A percentile compares a stretch with the other conserved stretches of the same genome.
phyloP scores from a whole-genome alignment of 2,113 vertebrate genomes.

The Callipepla squamata region DNA sequence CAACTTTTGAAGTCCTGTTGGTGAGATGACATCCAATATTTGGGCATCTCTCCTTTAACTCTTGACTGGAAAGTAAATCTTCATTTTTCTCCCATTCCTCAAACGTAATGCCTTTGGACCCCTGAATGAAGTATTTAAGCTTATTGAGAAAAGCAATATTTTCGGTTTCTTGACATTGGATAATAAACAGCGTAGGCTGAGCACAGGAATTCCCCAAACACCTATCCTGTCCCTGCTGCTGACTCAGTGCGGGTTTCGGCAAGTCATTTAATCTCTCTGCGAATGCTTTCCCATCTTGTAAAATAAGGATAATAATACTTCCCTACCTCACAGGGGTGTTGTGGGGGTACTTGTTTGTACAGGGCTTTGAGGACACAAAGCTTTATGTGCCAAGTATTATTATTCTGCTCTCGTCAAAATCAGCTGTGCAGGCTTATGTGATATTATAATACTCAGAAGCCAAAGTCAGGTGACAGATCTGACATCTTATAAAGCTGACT shows the following conservation, averaged over 20 bases:
- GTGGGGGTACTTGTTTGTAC: conserved; percentile 61
- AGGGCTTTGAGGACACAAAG: conserved; percentile 57
- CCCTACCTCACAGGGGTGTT: conserved; percentile 71
- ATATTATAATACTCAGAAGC: background rate
- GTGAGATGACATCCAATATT: conserved; percentile 70
- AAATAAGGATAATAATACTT: conserved; percentile 64
- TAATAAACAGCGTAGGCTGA: conserved; percentile 12
- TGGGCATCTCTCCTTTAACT: conserved; percentile 63
- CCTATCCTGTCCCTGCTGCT: conserved; percentile 16
- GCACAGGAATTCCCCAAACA: background rate
- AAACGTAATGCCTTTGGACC: conserved; percentile 77
- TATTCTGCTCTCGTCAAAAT: conserved; percentile 50
- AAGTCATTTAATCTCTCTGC: conserved; percentile 49
- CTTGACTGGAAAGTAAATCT: conserved; percentile 82
- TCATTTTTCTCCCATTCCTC: conserved; percentile 81
- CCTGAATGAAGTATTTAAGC: conserved; percentile 74
- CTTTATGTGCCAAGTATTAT: conserved; percentile 39
- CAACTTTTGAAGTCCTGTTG: conserved; percentile 71
- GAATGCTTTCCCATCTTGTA: conserved; percentile 37
- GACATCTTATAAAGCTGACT: conserved; percentile 5
- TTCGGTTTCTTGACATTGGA: conserved; percentile 83
- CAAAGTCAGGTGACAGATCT: conserved; percentile 25
- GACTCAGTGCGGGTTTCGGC: conserved; percentile 22
- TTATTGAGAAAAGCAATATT: conserved; percentile 70
- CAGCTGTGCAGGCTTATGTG: conserved; percentile 18